Conservation (phyloP, 2,113 vertebrate genomes). For the Galbula dea region DNA sequence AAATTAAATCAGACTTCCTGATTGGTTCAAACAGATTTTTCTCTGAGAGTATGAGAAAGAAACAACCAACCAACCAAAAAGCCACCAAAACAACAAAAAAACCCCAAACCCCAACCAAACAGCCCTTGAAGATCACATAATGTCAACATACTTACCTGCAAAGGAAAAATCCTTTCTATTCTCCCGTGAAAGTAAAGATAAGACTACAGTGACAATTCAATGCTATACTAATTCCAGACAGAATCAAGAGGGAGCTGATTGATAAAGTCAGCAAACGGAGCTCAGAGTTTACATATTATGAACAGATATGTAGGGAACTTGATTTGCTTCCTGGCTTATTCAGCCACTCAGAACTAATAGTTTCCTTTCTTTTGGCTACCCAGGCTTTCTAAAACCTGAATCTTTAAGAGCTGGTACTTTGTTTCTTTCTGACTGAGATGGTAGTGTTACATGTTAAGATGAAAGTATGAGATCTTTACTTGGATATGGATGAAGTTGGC, state of each 20-base stretch:
- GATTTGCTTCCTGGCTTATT: neutral
- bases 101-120: neutral
- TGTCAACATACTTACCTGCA: neutral
- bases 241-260: neutral
- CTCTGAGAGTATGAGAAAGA: neutral
- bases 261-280: neutral
- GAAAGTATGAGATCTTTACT: neutral
- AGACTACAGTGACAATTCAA: neutral
- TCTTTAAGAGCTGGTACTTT: neutral
- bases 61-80: neutral
- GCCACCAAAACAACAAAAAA: neutral
- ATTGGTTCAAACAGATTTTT: neutral
- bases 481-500: fast-evolving
- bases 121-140: neutral
- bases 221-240: neutral
- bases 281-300: neutral
- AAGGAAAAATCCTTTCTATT: neutral
- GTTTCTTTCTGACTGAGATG: neutral
- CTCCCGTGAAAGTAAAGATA: neutral
- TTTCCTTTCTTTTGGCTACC: neutral
- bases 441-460: neutral
- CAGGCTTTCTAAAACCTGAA: neutral
- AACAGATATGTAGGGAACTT: neutral
- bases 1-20: neutral
- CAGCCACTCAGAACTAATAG: neutral